Conservation (phyloP, 2,888 invertebrate species). For the Coleophora deauratella region DNA sequence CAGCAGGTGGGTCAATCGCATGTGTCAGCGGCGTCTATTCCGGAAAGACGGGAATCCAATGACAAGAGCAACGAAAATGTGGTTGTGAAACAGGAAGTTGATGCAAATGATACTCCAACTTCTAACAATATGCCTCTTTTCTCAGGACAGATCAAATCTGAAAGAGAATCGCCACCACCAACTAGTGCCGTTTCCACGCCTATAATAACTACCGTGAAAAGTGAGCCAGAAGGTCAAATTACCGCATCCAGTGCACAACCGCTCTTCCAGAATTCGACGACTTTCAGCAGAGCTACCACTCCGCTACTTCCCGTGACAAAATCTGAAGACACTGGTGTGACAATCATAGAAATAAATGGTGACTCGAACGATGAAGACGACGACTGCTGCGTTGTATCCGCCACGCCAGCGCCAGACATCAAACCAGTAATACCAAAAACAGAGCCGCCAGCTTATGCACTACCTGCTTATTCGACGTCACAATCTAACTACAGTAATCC, state of each 20-base stretch:
- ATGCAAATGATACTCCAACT: conserved; percentile 22
- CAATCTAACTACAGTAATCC: conserved; percentile 31
- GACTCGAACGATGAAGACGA: conserved; percentile 67
- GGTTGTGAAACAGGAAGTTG: conserved; percentile 51
- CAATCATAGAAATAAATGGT: conserved; percentile 64
- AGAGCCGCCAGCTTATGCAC: conserved; percentile 38
- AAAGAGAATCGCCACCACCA: conserved; percentile 45
- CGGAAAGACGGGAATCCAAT: conserved; percentile 34
- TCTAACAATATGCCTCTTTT: conserved; percentile 37
- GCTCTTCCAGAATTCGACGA: conserved; percentile 18
- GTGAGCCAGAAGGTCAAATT: conserved; percentile 37
- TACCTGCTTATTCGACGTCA: conserved; percentile 33
- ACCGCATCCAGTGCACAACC: conserved; percentile 17
- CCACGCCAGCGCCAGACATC: conserved; percentile 57
- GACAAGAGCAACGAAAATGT: conserved; percentile 34
- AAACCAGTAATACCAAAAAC: conserved; percentile 57
- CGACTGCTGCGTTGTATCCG: conserved; percentile 64
- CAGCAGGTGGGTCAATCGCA: conserved; percentile 14
- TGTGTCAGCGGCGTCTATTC: conserved; percentile 11
- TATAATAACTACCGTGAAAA: conserved; percentile 45
- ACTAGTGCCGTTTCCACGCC: conserved; percentile 30
- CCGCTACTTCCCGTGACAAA: conserved; percentile 50
- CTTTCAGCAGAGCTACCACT: conserved; percentile 14
- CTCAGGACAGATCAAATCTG: conserved; percentile 50
- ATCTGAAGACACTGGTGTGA: conserved; percentile 42